phyloP scores from a whole-genome alignment of 2,113 vertebrate genomes.

The Tupaia tana region DNA sequence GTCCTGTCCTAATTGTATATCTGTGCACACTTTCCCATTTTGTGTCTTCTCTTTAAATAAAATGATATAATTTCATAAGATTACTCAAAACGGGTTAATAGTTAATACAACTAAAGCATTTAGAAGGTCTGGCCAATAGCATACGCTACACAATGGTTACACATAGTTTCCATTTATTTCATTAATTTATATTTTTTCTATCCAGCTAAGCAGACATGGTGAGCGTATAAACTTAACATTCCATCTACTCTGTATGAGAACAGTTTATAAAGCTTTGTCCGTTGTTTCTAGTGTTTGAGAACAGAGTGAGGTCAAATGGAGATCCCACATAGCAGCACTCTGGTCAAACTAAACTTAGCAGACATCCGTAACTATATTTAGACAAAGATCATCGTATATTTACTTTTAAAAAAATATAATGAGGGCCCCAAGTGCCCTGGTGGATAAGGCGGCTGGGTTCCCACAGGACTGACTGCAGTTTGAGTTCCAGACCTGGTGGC shows the following conservation, averaged over 20 bases:
- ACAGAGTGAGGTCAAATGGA: background rate
- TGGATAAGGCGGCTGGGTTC: no score
- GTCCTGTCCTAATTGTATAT: background rate
- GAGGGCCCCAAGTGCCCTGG: no score
- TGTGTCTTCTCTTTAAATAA: background rate
- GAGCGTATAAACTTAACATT: background rate
- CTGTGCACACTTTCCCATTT: background rate
- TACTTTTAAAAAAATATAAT: background rate
- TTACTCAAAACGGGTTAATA: background rate
- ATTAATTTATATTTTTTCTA: background rate
- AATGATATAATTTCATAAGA: background rate
- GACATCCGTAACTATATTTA: background rate
- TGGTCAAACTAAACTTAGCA: background rate
- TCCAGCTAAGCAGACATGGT: background rate
- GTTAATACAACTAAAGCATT: background rate
- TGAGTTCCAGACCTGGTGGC: no score
- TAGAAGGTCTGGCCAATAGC: background rate
- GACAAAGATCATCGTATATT: background rate
- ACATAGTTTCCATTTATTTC: no score
- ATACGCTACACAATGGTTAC: background rate
- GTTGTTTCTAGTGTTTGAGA: background rate
- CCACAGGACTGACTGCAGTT: no score
- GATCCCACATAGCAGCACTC: background rate
- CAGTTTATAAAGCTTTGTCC: background rate
- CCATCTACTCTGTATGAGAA: no score